phyloP scores from a whole-genome alignment of 2,113 vertebrate species.

The Clarias batrachus region DNA sequence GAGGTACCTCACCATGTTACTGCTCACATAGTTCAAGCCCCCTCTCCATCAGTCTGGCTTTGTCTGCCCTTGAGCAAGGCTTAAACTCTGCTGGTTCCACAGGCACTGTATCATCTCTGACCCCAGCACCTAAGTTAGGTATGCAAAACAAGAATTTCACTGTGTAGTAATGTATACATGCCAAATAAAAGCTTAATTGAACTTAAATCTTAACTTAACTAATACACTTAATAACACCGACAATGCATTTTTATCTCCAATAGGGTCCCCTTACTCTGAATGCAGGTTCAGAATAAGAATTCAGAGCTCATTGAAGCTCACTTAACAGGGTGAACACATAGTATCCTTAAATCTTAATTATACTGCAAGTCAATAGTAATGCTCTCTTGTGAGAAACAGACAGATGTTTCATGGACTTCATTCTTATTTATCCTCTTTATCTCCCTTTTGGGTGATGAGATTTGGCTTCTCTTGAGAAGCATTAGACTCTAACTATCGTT shows the following conservation, averaged over 20 bases:
- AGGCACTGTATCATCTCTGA: too few relatives aligned
- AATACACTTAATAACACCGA: constrained; percentile 19
- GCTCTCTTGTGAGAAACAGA: constrained; percentile 67
- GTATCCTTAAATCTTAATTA: constrained; percentile 77
- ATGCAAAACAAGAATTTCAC: too few relatives aligned
- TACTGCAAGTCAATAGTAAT: constrained; percentile 70
- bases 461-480: constrained; percentile 31
- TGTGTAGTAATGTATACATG: too few relatives aligned
- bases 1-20: too few relatives aligned
- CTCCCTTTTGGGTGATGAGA: constrained; percentile 28
- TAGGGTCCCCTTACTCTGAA: constrained; percentile 49
- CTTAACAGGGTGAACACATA: constrained; percentile 75
- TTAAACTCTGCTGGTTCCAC: too few relatives aligned
- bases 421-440: constrained; percentile 39
- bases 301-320: constrained; percentile 68
- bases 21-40: too few relatives aligned
- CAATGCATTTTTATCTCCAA: constrained; percentile 54
- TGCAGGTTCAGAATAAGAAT: constrained; percentile 67
- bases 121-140: too few relatives aligned
- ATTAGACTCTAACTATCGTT: constrained; percentile 21
- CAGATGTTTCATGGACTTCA: constrained; percentile 65
- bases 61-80: too few relatives aligned
- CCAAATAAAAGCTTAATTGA: too few relatives aligned
- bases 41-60: too few relatives aligned
- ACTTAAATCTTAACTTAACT: too few relatives aligned